These are phyloP conservation scores for Linyphia triangularis DNA, from an alignment of 2,888 invertebrate species.

Conservation along the genomic window DNA sequence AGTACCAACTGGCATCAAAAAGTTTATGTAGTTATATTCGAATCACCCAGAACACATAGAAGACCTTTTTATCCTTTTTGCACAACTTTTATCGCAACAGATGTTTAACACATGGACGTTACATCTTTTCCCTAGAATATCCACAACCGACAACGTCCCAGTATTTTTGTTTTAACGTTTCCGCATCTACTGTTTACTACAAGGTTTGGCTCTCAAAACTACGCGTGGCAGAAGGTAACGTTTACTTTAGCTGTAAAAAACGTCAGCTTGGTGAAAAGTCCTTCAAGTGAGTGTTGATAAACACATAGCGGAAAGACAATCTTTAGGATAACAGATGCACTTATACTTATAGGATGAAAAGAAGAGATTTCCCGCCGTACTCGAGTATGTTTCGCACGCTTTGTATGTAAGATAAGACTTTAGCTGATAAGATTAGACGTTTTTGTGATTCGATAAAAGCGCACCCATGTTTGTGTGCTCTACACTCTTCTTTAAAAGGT, in stretches of 20 bases:
- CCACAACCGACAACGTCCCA: not conserved
- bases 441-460: too few species aligned
- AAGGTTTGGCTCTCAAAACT: not conserved
- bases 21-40: too few species aligned
- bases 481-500: too few species aligned
- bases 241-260: not conserved
- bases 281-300: constrained; percentile 3
- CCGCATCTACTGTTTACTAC: not conserved
- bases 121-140: not conserved
- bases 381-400: not conserved
- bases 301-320: not conserved
- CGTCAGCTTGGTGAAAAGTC: not conserved
- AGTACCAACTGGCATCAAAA: too few species aligned
- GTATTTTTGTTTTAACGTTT: not conserved
- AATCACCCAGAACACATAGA: too few species aligned
- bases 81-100: not conserved
- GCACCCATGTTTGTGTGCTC: too few species aligned
- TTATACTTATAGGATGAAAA: not conserved
- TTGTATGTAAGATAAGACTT: not conserved
- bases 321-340: not conserved
- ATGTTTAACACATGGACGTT: not conserved
- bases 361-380: not conserved
- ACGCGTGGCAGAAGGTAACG: not conserved
- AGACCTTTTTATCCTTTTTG: too few species aligned
- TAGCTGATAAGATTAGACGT: not conserved